Conservation (phyloP, 2,113 vertebrate species). For the Apaloderma vittatum region DNA sequence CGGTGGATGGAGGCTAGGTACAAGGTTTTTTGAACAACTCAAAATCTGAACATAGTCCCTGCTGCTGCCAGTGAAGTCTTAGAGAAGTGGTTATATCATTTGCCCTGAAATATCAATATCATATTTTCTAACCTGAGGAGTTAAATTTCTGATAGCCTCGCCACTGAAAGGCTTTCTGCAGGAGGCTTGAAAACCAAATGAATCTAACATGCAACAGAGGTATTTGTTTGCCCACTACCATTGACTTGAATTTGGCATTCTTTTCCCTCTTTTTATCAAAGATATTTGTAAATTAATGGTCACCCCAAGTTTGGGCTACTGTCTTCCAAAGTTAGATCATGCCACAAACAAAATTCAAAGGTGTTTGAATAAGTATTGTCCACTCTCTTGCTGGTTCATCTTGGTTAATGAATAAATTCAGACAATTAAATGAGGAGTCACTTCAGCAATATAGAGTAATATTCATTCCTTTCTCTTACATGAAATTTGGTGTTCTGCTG, state of each 20-base stretch:
- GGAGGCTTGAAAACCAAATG: neutral
- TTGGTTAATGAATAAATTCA: neutral
- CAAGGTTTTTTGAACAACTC: neutral
- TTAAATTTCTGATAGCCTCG: neutral
- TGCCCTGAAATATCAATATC: neutral
- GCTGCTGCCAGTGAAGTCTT: neutral
- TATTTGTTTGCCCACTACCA: neutral
- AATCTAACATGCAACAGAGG: neutral
- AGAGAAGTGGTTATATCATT: neutral
- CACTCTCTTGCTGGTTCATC: neutral
- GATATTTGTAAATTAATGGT: neutral
- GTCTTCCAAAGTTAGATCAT: neutral
- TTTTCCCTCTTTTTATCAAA: neutral
- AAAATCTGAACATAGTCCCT: neutral
- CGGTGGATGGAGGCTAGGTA: neutral
- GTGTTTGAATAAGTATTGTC: neutral
- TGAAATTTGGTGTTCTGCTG: neutral
- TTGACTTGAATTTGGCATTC: neutral
- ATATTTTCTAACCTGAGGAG: neutral
- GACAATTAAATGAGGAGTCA: neutral
- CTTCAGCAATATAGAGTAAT: neutral
- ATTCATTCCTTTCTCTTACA: neutral
- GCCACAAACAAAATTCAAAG: neutral
- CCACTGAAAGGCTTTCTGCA: neutral
- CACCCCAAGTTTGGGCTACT: neutral